phyloP scores from a whole-genome alignment of 2,797 vertebrate species.

The Chiroxiphia lanceolata region DNA sequence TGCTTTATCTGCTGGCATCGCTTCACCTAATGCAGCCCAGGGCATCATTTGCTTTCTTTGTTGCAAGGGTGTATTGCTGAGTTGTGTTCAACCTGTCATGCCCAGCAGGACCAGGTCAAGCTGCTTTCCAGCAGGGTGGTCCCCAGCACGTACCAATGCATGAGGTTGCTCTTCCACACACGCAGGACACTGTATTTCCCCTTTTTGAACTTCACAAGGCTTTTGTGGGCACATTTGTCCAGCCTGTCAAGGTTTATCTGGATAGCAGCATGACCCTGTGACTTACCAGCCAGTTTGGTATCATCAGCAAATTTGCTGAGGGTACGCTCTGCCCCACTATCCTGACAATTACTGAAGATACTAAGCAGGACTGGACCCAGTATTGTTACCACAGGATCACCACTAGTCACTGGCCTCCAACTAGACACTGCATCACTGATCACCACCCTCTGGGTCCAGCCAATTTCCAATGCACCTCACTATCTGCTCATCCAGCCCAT shows the following conservation, averaged over 20 bases:
- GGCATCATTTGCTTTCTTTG: not conserved
- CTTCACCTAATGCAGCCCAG: not conserved
- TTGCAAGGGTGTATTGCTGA: not conserved
- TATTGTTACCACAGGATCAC: not conserved
- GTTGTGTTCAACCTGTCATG: not conserved
- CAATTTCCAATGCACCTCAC: not conserved
- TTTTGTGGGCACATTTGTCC: not conserved
- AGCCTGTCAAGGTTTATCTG: not conserved
- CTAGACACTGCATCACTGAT: accelerated
- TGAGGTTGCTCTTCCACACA: not conserved
- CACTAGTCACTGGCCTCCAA: not conserved
- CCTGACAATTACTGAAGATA: not conserved
- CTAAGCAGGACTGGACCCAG: not conserved
- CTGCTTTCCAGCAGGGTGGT: not conserved
- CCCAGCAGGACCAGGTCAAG: not conserved
- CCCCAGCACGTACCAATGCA: not conserved
- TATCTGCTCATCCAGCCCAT: not conserved
- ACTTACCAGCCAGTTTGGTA: not conserved
- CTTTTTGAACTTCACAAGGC: not conserved
- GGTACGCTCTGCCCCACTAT: too few species aligned
- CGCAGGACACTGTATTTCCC: not conserved
- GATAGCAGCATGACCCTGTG: not conserved
- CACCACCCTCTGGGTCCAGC: not conserved
- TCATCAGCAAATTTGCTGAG: not conserved
- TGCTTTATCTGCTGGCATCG: not conserved